phyloP scores from a whole-genome alignment of 2,888 invertebrate species.

The Agrochola lychnidis region DNA sequence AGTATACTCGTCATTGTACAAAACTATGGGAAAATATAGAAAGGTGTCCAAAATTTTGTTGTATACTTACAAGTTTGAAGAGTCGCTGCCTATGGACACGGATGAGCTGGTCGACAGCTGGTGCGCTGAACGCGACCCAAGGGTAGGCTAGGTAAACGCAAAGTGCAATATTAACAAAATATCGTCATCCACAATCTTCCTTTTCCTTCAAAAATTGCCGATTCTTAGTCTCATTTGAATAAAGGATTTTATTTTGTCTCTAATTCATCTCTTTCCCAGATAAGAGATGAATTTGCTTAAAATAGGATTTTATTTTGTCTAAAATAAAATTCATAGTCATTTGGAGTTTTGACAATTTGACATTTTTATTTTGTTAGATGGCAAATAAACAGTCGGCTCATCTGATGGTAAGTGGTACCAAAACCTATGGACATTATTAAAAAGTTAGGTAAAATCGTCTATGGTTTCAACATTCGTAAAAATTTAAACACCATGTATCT shows the following conservation, averaged over 20 bases:
- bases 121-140: slow-evolving; percentile 82
- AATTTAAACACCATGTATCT: too few species aligned
- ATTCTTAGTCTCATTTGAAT: neutral
- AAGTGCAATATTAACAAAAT: neutral
- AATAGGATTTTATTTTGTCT: too few species aligned
- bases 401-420: too few species aligned
- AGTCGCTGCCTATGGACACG: slow-evolving; percentile 87
- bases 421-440: too few species aligned
- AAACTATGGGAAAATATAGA: neutral
- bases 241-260: neutral
- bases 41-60: neutral
- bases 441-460: too few species aligned
- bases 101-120: slow-evolving; percentile 87
- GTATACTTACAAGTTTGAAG: slow-evolving; percentile 85
- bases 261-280: too few species aligned
- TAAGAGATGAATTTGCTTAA: too few species aligned
- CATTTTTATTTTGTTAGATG: neutral
- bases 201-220: neutral
- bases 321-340: too few species aligned
- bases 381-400: neutral
- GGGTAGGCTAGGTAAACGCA: slow-evolving; percentile 68
- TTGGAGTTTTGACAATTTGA: too few species aligned
- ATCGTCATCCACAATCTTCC: neutral
- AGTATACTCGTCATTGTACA: neutral
- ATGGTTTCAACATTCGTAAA: too few species aligned